phyloP scores from a whole-genome alignment of 2,113 vertebrate genomes.

The Nannobrachium achirus region DNA sequence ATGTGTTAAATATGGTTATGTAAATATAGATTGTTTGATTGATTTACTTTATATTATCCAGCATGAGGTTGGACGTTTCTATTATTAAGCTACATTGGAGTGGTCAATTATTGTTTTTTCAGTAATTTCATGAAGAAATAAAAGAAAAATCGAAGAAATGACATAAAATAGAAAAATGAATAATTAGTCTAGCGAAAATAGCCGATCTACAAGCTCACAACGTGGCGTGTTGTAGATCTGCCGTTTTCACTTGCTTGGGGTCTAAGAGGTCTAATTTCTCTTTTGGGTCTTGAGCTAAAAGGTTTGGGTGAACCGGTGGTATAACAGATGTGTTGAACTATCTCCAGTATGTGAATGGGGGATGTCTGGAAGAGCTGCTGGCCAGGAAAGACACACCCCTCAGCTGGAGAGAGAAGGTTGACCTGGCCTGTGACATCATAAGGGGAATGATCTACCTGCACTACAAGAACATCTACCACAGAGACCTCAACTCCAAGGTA shows the following conservation, averaged over 20 bases:
- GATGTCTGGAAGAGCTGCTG: constrained; percentile 87
- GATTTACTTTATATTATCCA: not conserved
- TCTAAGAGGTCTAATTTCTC: too few species aligned
- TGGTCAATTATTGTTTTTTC: too few species aligned
- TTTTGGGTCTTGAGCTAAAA: too few species aligned
- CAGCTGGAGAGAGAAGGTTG: constrained; percentile 87
- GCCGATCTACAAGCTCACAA: too few species aligned
- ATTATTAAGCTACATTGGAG: not conserved
- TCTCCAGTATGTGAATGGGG: constrained; percentile 86
- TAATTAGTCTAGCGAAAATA: too few species aligned
- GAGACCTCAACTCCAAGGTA: constrained; percentile 91
- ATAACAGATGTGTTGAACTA: not conserved
- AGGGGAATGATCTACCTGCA: constrained; percentile 91
- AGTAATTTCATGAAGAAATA: too few species aligned
- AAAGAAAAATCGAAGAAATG: too few species aligned
- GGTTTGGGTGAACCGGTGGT: too few species aligned
- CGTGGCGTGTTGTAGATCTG: too few species aligned
- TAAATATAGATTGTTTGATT: not conserved
- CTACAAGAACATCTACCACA: constrained; percentile 91
- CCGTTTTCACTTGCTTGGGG: too few species aligned
- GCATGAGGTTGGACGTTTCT: not conserved
- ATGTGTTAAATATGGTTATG: not conserved
- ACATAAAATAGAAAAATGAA: too few species aligned
- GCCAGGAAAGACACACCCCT: constrained; percentile 81
- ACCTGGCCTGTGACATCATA: constrained; percentile 86